A percentile compares a stretch with the other conserved stretches of the same genome.
Conservation (phyloP, 2,888 invertebrate genomes). For the Eucriotettix oculatus region DNA sequence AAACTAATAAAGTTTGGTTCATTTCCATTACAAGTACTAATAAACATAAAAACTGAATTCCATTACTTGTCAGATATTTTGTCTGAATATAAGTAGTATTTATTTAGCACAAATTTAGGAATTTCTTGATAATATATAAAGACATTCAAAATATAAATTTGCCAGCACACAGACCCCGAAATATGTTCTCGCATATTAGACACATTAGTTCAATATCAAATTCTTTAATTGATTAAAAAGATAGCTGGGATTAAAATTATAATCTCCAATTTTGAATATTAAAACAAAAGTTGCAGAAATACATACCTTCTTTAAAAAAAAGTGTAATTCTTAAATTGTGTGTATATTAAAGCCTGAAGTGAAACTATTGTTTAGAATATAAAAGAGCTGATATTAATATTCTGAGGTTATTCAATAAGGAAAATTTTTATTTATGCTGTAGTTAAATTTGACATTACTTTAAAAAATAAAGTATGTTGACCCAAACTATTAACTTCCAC, state of each 20-base stretch:
- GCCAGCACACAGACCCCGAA: too few species aligned
- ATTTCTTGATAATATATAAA: neutral
- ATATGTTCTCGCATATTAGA: too few species aligned
- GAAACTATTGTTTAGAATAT: neutral
- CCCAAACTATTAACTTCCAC: constrained; percentile 15
- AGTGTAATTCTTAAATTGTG: too few species aligned
- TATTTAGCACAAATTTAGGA: neutral
- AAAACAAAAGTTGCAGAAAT: too few species aligned
- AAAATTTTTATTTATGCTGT: neutral
- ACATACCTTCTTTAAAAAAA: too few species aligned
- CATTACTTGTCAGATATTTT: neutral
- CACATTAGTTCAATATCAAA: too few species aligned
- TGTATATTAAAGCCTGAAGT: too few species aligned
- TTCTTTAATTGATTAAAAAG: too few species aligned
- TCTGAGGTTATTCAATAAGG: neutral
- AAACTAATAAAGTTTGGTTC: neutral
- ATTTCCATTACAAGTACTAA: neutral
- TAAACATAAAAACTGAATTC: neutral
- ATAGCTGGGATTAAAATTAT: too few species aligned
- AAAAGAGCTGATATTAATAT: neutral
- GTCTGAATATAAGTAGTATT: neutral
- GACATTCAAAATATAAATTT: too few species aligned
- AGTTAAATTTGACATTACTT: constrained; percentile 6
- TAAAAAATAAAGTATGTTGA: neutral
- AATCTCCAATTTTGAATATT: too few species aligned